Percentiles rank a stretch among this genome's conserved stretches.
Conservation (phyloP, 2,797 vertebrate genomes). For the Lacerta bilineata region DNA sequence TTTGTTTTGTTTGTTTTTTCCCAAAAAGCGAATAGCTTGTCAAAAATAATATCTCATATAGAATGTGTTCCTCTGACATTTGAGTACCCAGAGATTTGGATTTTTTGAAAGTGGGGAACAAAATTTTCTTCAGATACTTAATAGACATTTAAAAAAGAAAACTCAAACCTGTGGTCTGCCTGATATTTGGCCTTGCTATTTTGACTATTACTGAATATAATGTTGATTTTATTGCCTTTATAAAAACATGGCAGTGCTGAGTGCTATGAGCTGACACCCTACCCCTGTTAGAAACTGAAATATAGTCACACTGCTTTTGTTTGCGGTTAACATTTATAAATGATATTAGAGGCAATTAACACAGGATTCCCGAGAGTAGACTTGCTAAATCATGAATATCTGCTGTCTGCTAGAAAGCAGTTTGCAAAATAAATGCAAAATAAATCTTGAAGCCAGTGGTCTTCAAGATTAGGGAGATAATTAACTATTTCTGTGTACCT, state of each 20-base stretch:
- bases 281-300: not conserved
- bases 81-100: not conserved
- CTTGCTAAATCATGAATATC: not conserved
- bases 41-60: slow-evolving; percentile 7
- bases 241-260: not conserved
- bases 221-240: slow-evolving; percentile 5
- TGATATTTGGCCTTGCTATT: not conserved
- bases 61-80: not conserved
- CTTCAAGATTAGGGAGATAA: too few species aligned
- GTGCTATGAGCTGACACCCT: not conserved
- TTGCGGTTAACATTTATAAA: not conserved
- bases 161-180: not conserved
- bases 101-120: not conserved
- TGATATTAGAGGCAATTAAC: not conserved
- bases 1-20: not conserved
- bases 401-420: not conserved
- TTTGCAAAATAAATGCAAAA: not conserved
- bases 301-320: not conserved
- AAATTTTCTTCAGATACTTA: not conserved
- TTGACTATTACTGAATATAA: not conserved
- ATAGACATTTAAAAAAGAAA: not conserved
- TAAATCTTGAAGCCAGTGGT: not conserved
- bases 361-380: not conserved
- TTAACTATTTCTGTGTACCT: not conserved
- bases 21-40: not conserved